Base-by-base conservation (phyloP, 2,888 invertebrate species). In the Meta bourneti region DNA sequence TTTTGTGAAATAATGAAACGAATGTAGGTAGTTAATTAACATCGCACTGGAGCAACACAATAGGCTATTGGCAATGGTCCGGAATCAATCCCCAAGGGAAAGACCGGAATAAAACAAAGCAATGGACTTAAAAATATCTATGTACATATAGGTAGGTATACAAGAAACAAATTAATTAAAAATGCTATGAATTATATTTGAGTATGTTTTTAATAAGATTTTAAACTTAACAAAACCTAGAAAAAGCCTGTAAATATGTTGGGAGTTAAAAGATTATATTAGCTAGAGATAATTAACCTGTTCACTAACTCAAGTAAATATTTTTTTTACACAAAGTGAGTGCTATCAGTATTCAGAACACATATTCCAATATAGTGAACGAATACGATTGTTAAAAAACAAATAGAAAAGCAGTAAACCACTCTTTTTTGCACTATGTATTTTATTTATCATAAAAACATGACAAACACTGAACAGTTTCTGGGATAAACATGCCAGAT, bases 361-460 rank as follows among this genome's bases (percentile, higher is more conserved):
- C n/a, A n/a, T n/a, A n/a, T 69, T 69, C 13, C 7, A 16, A 7
- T n/a, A n/a, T 69, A n/a, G 34, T 1, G 34, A 34, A 34, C 4
- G 34, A 34, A 34, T 34, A 34, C 4, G 4, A 34, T n/a, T n/a
- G n/a, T 34, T 74, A 11, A 34, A n/a, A 74, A 19, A n/a, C n/a
- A n/a, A 34, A 74, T 34, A 19, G 19, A 74, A 19, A 74, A 74
- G 7, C 0, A 19, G 0, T 74, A 8, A 34, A 77, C 7, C 48
- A 80, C 80, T 1, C 7, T 34, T 61, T 61, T 11, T 48, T 75
- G 61, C 16, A 74, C 81, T 51, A 88, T 69, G 54, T 75, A 88
- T 88, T 88, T 88, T 88, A 88, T 88, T 88, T 82, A 88, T 81
- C 74, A 88, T 74, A 88, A 88, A 88, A 81, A 81, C 88, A 90